Evolutionary conservation across 2,888 invertebrate genomes (phyloP), one percentile per base, ranked within the genome.

Genomic region (Volucella inflata): DNA sequence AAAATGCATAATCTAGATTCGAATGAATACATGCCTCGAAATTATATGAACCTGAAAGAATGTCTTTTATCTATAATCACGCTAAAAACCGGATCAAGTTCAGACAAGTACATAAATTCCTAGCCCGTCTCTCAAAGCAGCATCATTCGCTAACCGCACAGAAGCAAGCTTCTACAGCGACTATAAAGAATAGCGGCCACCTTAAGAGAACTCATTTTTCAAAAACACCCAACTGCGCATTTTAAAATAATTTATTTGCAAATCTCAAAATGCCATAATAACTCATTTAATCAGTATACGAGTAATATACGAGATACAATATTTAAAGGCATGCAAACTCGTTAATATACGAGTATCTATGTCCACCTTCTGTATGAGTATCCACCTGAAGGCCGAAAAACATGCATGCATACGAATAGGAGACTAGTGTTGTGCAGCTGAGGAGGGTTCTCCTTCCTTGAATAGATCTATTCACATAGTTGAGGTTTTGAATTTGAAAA

Each of bases 261-360:
- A 68, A 65, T 84, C 64, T 64, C 17, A 64, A 84, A 70, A 40
- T 65, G 55, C 74, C 83, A 75, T 75, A 84, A 84, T 79, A 84
- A 84, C 53, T 84, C 83, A 84, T 84, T 74, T 79, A 59, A 79
- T 70, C 83, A 79, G 67, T 71, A 67, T 72, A 62, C 36, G 38
- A 17, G 21, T 21, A 21, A 1, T 1, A 53, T 21, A 55, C 62
- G 48, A 60, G 60, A 76, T 70, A 70, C 70, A 16, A 44, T 78
- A 57, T 50, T 21, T 70, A 36, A 40, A 68, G 14, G 60, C 60
- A 46, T 74, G 67, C 48, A 55, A 53, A 40, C 44, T 36, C 30
- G 36, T 21, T 14, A 42, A 1, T 21, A 21, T 21, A n/a, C n/a
- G n/a, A n/a, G n/a, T n/a, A 21, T 21, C 1, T 21, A 21, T 21